These are phyloP conservation scores for Lepidocyrtinus sp. DNA, from an alignment of 2,888 invertebrate species.

Conservation along the genomic window DNA sequence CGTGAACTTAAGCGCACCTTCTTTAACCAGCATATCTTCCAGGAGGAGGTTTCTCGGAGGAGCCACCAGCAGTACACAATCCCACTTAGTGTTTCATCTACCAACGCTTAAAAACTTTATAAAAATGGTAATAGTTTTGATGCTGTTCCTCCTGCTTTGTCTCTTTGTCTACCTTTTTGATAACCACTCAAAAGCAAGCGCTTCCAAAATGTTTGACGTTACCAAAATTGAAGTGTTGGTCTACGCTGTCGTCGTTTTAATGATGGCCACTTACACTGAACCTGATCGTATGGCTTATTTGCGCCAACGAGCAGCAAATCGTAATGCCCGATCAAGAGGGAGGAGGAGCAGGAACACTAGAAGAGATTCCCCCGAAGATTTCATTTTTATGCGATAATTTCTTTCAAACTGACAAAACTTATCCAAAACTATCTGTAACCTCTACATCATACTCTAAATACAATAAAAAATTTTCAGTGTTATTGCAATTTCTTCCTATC, in stretches of 20 bases:
- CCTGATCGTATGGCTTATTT: background rate
- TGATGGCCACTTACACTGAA: conserved; percentile 19
- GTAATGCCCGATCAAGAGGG: background rate
- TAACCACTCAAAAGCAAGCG: too few species aligned
- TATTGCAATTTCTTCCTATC: background rate
- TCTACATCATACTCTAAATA: too few species aligned
- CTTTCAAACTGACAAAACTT: background rate
- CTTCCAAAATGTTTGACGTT: background rate
- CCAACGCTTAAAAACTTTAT: background rate
- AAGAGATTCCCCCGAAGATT: background rate
- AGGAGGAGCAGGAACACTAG: background rate
- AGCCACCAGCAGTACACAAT: background rate
- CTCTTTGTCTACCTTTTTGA: conserved; percentile 17
- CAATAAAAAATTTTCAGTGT: background rate
- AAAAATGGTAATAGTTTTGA: background rate
- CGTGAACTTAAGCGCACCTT: too few species aligned
- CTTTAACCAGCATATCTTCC: background rate
- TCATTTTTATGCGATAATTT: too few species aligned
- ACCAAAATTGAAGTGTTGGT: conserved; percentile 37
- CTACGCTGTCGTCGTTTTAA: background rate
- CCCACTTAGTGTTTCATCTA: background rate
- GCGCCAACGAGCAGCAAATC: background rate
- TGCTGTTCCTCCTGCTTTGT: conserved; percentile 7
- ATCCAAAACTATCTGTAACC: too few species aligned
- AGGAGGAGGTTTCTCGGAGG: background rate